Evolutionary conservation across 1,140 invertebrate species (phyloP).

Genomic region (Notospermus geniculatus): DNA sequence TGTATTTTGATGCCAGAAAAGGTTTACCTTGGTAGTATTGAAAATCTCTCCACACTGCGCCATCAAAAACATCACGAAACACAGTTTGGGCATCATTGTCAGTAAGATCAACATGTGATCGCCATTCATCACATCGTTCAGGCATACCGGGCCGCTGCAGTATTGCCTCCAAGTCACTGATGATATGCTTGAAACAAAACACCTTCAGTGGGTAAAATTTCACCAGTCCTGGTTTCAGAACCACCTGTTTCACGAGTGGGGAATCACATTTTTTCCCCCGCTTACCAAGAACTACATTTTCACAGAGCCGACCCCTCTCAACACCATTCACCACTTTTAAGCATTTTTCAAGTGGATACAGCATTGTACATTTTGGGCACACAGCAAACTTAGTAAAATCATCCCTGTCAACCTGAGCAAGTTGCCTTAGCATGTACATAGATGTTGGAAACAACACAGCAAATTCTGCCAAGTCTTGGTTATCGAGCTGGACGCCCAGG

Average conservation of each 20-base stretch:
- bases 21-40: too few relatives aligned
- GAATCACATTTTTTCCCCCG: background rate
- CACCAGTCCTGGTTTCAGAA: background rate
- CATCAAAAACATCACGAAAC: conserved; percentile 20
- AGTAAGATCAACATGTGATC: background rate
- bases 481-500: too few relatives aligned
- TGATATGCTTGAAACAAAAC: conserved; percentile 19
- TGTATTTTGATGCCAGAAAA: background rate
- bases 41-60: conserved; percentile 24
- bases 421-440: too few relatives aligned
- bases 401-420: too few relatives aligned
- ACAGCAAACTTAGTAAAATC: too few relatives aligned
- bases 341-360: background rate
- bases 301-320: too few relatives aligned
- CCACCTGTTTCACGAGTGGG: background rate
- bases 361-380: background rate
- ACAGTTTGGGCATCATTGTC: background rate
- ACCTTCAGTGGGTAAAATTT: conserved; percentile 7
- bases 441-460: too few relatives aligned
- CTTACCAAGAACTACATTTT: background rate
- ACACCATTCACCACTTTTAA: background rate
- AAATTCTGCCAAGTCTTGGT: too few relatives aligned
- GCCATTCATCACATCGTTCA: background rate
- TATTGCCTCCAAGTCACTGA: conserved; percentile 11
- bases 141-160: conserved; percentile 11